These are phyloP conservation scores for Sceloporus undulatus DNA, from an alignment of 2,113 vertebrate species.

Conservation along the genomic window DNA sequence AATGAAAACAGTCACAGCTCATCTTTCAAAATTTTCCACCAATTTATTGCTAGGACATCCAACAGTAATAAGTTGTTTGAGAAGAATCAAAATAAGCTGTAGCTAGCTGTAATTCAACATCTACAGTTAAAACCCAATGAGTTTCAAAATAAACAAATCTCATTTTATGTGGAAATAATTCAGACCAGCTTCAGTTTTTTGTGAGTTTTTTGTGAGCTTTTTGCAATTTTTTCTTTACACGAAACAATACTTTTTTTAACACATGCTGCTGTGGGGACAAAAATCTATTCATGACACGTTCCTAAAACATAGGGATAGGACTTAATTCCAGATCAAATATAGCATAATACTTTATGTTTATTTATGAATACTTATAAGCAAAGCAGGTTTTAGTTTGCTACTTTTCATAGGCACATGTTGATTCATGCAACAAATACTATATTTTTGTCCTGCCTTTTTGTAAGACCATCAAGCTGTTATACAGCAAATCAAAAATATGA, in stretches of 20 bases:
- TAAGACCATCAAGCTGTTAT: neutral
- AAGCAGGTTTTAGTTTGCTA: conserved; percentile 51
- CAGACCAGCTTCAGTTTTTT: neutral
- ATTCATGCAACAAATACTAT: neutral
- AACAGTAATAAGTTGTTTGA: conserved; percentile 24
- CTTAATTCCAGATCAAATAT: conserved; percentile 36
- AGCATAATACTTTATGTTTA: too few relatives aligned
- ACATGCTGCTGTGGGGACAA: neutral
- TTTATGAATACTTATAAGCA: conserved; percentile 5
- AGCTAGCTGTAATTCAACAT: conserved; percentile 32
- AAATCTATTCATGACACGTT: conserved; percentile 4
- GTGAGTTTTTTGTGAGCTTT: neutral
- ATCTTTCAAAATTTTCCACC: conserved; percentile 58
- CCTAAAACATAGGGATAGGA: conserved; percentile 25
- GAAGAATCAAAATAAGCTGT: conserved; percentile 39
- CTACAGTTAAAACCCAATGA: conserved; percentile 40
- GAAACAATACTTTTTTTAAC: neutral
- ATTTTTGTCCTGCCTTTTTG: neutral
- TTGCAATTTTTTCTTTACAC: neutral
- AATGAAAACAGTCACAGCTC: conserved; percentile 38
- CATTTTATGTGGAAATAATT: conserved; percentile 27
- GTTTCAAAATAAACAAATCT: conserved; percentile 25
- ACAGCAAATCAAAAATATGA: neutral
- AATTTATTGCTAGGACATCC: conserved; percentile 34
- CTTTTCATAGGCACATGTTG: conserved; percentile 49